phyloP scores from a whole-genome alignment of 2,888 invertebrate genomes.

The Drosophila multiciliata region DNA sequence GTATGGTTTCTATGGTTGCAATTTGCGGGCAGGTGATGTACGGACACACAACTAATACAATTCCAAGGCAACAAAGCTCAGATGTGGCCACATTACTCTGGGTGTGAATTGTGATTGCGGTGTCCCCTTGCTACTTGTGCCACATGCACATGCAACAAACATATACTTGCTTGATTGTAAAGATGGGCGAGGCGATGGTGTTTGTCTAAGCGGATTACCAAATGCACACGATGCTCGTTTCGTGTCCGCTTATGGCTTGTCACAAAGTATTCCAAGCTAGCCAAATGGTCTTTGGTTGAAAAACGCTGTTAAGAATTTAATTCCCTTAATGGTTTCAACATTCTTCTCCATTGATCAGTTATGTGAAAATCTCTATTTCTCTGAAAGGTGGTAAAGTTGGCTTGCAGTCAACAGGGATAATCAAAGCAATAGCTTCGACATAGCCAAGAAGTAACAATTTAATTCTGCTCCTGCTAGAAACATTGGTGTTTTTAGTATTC shows the following conservation, averaged over 20 bases:
- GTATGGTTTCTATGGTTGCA: slow-evolving; percentile 27
- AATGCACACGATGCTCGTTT: slow-evolving; percentile 4
- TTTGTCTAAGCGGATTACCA: slow-evolving; percentile 60
- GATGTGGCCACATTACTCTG: slow-evolving; percentile 19
- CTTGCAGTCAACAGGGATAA: neutral
- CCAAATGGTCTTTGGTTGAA: neutral
- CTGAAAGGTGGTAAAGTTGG: neutral
- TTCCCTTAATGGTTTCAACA: neutral
- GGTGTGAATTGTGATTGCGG: slow-evolving; percentile 13
- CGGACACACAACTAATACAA: slow-evolving; percentile 51
- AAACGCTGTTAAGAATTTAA: neutral
- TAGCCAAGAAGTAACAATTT: neutral
- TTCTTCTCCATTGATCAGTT: neutral
- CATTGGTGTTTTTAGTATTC: neutral
- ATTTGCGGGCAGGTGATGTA: slow-evolving; percentile 12
- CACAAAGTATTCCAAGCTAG: slow-evolving; percentile 5
- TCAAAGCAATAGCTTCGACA: slow-evolving; percentile 6
- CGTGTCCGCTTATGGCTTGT: neutral
- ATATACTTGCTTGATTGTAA: slow-evolving; percentile 15
- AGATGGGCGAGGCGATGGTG: slow-evolving; percentile 27
- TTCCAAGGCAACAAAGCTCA: slow-evolving; percentile 37
- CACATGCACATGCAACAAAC: slow-evolving; percentile 3
- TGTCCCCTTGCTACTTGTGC: slow-evolving; percentile 4
- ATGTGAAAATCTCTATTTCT: neutral
- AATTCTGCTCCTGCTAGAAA: too few relatives aligned